Evolutionary conservation across 2,888 invertebrate species (phyloP), one percentile per base, ranked within the genome.

Genomic region (Melanchra persicariae): DNA sequence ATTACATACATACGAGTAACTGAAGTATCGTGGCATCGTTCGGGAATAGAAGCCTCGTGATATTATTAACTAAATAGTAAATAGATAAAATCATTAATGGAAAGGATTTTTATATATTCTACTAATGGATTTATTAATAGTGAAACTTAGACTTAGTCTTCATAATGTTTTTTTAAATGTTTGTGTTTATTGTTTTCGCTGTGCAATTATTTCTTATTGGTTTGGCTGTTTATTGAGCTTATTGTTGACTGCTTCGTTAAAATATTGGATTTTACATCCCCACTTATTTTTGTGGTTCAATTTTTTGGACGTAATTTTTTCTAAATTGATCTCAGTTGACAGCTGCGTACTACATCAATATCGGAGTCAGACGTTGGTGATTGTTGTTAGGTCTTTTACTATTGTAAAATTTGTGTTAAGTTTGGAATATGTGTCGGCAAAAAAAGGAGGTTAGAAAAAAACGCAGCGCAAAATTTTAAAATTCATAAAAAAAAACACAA

Each of bases 41-140:
- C 88, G 89, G 91, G 91, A 92, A 91, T 91, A 90, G 90, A 92
- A 84, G 95, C 96, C 95, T 94, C 96, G 96, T 96, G 96, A 96
- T 96, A 96, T 95, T 95, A 94, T 93, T 92, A 95, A 94, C 91
- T 94, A 94, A 93, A 94, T 95, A 95, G 94, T 91, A 91, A 94
- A 95, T 95, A 95, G 94, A 94, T 94, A 91, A 95, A 95, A 95
- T 94, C 95, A 95, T 94, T 95, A 95, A 93, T 91, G 94, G 94
- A 95, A 94, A 94, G 89, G 94, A 94, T 95, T 96, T 95, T 95
- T 95, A 95, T 95, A 95, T 96, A 95, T 95, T 95, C 95, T 94
- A 94, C 93, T 95, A 94, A 95, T 94, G 93, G 94, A 94, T 95
- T 94, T 93, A 95, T 94, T 92, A 88, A 91, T 96, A 95, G 95